Conservation (phyloP, 1,140 invertebrate genomes). For the Drosophila pectinifera region DNA sequence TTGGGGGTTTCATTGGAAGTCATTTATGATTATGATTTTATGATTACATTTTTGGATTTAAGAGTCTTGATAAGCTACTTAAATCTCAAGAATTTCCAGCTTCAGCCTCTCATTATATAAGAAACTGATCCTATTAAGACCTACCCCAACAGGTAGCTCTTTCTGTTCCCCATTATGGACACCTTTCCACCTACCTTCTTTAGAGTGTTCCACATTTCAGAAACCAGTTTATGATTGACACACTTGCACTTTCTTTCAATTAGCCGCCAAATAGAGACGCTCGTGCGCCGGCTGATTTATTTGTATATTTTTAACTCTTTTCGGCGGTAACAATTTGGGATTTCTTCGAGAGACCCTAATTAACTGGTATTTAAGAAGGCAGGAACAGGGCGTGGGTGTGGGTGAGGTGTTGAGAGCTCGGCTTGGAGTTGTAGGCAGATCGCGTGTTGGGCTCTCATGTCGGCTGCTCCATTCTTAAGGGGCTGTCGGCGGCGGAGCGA, state of each 20-base stretch:
- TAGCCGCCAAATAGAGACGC: constrained; percentile 48
- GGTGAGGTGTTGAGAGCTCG: constrained; percentile 53
- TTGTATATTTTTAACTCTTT: constrained; percentile 19
- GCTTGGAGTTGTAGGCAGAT: constrained; percentile 42
- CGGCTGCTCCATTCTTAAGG: constrained; percentile 63
- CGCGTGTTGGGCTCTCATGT: constrained; percentile 52
- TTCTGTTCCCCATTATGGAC: constrained; percentile 3
- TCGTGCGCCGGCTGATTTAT: constrained; percentile 28
- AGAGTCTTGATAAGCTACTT: no score
- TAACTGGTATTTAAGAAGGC: constrained; percentile 59
- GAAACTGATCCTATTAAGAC: not conserved
- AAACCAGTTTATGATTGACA: constrained; percentile 55
- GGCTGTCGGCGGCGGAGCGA: constrained; percentile 26
- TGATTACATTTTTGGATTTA: not conserved
- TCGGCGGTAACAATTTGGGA: constrained; percentile 33
- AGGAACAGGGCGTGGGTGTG: constrained; percentile 55
- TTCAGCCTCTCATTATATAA: not conserved
- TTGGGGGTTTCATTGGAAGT: no score
- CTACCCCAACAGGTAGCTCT: constrained; percentile 23
- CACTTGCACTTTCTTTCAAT: constrained; percentile 81
- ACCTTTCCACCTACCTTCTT: not conserved
- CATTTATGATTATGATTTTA: no score
- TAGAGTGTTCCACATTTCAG: constrained; percentile 17
- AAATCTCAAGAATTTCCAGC: not conserved
- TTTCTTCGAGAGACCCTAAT: constrained; percentile 70